A percentile compares a stretch with the other conserved stretches of the same genome.
Evolutionary conservation across 2,113 vertebrate genomes (phyloP).

Genomic region (Morone saxatilis): DNA sequence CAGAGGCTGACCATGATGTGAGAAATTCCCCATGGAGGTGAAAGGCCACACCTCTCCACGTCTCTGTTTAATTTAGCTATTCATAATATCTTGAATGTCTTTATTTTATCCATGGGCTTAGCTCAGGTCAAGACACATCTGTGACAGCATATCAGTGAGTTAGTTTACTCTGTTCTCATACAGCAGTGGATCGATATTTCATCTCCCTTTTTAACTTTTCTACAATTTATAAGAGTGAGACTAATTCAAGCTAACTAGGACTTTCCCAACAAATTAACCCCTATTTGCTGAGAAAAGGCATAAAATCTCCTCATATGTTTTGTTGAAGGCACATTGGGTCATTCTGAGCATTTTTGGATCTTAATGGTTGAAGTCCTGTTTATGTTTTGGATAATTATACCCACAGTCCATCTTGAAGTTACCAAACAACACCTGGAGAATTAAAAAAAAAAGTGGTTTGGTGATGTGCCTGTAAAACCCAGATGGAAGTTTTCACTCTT

Average conservation of each 20-base stretch:
- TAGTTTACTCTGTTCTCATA: neutral
- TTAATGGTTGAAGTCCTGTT: conserved; percentile 46
- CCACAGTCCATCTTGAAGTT: conserved; percentile 24
- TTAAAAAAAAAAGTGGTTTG: conserved; percentile 6
- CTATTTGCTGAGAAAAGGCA: neutral
- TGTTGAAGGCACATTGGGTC: neutral
- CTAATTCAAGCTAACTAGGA: neutral
- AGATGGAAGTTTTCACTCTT: conserved; percentile 24
- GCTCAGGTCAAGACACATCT: conserved; percentile 22
- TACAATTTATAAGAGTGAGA: neutral
- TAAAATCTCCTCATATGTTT: conserved; percentile 1
- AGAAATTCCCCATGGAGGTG: conserved; percentile 78
- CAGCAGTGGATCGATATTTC: neutral
- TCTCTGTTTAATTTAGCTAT: conserved; percentile 69
- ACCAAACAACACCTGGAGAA: conserved; percentile 45
- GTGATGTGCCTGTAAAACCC: conserved; percentile 33
- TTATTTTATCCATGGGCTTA: conserved; percentile 38
- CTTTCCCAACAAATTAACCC: neutral
- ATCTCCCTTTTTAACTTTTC: neutral
- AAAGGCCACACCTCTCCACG: conserved; percentile 65
- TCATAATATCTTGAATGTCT: conserved; percentile 60
- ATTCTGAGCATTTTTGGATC: conserved; percentile 3
- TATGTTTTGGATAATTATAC: conserved; percentile 37
- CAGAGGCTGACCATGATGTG: conserved; percentile 64
- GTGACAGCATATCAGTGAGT: neutral